phyloP scores from a whole-genome alignment of 2,113 vertebrate genomes.

The Gracilinanus agilis region DNA sequence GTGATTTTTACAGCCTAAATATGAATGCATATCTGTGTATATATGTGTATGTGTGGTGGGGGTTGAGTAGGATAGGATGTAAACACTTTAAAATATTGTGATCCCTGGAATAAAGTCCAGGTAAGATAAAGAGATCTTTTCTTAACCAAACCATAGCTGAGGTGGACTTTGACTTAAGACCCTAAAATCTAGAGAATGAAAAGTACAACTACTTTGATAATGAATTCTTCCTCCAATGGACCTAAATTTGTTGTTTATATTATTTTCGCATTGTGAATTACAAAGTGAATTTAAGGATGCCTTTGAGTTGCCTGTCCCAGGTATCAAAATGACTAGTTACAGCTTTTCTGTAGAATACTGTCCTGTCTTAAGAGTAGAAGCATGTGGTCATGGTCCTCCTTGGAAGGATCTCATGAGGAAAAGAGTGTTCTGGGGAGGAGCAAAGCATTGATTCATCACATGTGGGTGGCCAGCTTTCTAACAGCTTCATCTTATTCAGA shows the following conservation, averaged over 20 bases:
- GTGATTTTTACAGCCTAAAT: neutral
- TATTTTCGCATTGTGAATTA: neutral
- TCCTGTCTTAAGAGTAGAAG: neutral
- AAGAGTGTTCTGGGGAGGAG: neutral
- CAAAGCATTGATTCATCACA: neutral
- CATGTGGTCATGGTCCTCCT: neutral
- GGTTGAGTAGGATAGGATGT: neutral
- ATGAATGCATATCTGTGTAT: neutral
- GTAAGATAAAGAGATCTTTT: neutral
- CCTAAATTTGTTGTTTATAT: neutral
- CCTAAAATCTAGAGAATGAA: neutral
- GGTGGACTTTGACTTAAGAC: neutral
- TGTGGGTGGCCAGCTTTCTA: neutral
- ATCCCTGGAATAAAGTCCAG: neutral
- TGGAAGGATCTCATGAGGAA: neutral
- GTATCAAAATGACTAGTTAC: neutral
- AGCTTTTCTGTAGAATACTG: neutral
- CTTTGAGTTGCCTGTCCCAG: neutral
- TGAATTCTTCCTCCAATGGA: neutral
- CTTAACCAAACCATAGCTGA: neutral
- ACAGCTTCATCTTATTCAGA: neutral
- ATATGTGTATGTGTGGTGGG: neutral
- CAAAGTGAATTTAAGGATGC: neutral
- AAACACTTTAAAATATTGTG: neutral
- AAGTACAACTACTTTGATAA: neutral